Conservation (phyloP, 2,888 invertebrate genomes). For the Ochlodes sylvanus region DNA sequence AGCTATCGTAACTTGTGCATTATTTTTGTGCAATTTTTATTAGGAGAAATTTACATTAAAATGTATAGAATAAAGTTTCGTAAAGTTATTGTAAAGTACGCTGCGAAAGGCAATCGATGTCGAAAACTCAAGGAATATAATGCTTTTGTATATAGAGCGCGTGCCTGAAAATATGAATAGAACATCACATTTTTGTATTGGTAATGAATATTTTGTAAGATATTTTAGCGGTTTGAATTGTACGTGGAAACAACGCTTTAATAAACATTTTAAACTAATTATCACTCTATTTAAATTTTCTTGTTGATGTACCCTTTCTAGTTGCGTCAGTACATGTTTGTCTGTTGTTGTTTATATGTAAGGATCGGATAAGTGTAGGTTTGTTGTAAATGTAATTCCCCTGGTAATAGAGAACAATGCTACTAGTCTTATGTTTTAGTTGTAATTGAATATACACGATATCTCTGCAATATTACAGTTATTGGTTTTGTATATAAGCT, state of each 20-base stretch:
- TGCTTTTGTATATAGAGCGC: slow-evolving; percentile 21
- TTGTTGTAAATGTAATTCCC: slow-evolving; percentile 39
- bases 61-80: slow-evolving; percentile 21
- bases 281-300: background rate
- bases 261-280: slow-evolving; percentile 4
- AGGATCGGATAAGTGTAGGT: slow-evolving; percentile 42
- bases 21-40: slow-evolving; percentile 59
- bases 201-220: slow-evolving; percentile 34
- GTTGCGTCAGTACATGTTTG: background rate
- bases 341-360: slow-evolving; percentile 60
- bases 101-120: slow-evolving; percentile 1
- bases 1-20: slow-evolving; percentile 49
- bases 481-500: background rate
- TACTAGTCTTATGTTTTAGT: slow-evolving; percentile 74
- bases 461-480: slow-evolving; percentile 64
- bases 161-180: slow-evolving; percentile 20
- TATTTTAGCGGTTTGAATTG: slow-evolving; percentile 26
- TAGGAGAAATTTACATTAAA: slow-evolving; percentile 41
- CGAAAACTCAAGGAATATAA: background rate
- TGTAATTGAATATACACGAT: slow-evolving; percentile 69
- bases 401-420: slow-evolving; percentile 64
- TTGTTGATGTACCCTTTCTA: background rate
- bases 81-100: slow-evolving; percentile 9
- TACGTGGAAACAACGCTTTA: slow-evolving; percentile 4
- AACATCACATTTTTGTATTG: slow-evolving; percentile 40